Conservation (phyloP, 2,888 invertebrate species). For the Merodon equestris region DNA sequence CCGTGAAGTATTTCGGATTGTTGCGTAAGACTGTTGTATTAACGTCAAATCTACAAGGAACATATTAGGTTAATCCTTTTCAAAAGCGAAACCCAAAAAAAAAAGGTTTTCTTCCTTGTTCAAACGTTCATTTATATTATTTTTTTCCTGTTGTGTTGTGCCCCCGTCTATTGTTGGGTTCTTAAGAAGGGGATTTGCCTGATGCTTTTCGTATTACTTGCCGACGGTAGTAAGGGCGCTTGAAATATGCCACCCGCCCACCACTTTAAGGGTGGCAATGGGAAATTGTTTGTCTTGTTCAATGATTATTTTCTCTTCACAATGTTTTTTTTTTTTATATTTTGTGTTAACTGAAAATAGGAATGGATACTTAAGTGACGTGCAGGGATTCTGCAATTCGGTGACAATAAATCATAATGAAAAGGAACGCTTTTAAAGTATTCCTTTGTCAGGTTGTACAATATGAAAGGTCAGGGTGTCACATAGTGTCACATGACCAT, state of each 20-base stretch:
- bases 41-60: constrained; percentile 42
- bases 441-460: too few relatives aligned
- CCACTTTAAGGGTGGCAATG: constrained; percentile 42
- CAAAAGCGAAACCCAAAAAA: constrained; percentile 17
- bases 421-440: too few relatives aligned
- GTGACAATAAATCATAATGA: too few relatives aligned
- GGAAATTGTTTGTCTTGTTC: constrained; percentile 62
- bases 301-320: constrained; percentile 56
- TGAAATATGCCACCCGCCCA: too few relatives aligned
- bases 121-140: constrained; percentile 30
- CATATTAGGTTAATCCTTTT: constrained; percentile 63
- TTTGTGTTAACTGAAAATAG: too few relatives aligned
- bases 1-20: constrained; percentile 14
- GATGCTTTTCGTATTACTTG: constrained; percentile 1
- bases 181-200: constrained; percentile 26
- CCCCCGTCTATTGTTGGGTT: neutral
- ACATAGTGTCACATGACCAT: too few relatives aligned
- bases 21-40: constrained; percentile 50
- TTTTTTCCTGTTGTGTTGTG: neutral
- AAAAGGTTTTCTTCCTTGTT: neutral
- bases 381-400: too few relatives aligned
- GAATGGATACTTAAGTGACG: too few relatives aligned
- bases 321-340: constrained; percentile 31
- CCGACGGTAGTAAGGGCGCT: too few relatives aligned
- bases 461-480: too few relatives aligned